Percentiles rank a stretch among this genome's conserved stretches.
These are phyloP conservation scores for Malacosoma neustria DNA, from an alignment of 2,888 invertebrate genomes.

Conservation along the genomic window DNA sequence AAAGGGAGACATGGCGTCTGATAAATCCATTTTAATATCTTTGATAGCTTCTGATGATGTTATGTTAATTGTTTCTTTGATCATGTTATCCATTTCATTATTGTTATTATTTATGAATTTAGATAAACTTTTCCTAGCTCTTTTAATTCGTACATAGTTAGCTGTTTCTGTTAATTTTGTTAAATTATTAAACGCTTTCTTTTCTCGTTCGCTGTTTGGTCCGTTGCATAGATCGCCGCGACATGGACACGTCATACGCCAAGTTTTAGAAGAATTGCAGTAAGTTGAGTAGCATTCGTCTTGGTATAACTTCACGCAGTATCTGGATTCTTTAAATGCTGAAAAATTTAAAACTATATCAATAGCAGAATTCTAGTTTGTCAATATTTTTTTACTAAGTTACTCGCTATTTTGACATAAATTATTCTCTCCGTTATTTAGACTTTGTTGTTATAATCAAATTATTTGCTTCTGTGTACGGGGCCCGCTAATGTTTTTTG, in stretches of 20 bases:
- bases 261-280: conserved; percentile 54
- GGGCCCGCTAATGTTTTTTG: no score
- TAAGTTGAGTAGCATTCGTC: conserved; percentile 59
- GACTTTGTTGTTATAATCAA: no score
- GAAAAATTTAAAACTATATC: no score
- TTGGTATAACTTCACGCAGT: conserved; percentile 60
- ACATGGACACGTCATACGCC: conserved; percentile 61
- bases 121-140: conserved; percentile 15
- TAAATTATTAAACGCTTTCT: conserved; percentile 41
- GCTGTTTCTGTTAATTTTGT: conserved; percentile 24
- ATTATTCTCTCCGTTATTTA: no score
- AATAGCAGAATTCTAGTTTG: no score
- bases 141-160: conserved; percentile 22
- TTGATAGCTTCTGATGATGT: conserved; percentile 8
- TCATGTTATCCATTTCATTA: conserved; percentile 11
- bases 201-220: conserved; percentile 44
- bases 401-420: no score
- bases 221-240: conserved; percentile 61
- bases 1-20: no score
- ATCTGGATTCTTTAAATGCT: conserved; percentile 56
- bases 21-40: background rate
- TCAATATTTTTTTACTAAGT: no score
- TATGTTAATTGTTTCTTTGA: conserved; percentile 6
- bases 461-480: no score
- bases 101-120: conserved; percentile 15